Base-by-base conservation (phyloP, 1,140 invertebrate species). In the Pseudomyrmex gracilis region DNA sequence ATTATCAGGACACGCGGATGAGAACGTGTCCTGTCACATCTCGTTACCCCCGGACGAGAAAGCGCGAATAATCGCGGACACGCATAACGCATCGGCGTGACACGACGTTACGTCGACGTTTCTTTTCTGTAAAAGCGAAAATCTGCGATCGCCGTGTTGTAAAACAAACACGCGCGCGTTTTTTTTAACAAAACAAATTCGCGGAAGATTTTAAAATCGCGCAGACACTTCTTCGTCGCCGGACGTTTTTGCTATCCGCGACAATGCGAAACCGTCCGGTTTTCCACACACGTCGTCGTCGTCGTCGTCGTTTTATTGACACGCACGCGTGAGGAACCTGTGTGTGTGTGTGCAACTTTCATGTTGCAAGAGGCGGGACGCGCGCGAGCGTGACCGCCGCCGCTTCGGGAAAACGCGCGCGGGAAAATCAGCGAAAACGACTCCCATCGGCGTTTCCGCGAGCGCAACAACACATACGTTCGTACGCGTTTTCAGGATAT, bases 281-380 rank as follows among this genome's bases (percentile, higher is more conserved):
- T 34, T 34, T 34, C 5, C 34, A 34, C 34, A 34, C 34, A 34
- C 24, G 1, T 0, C 34, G 34, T n/a, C n/a, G n/a, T n/a, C n/a
- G n/a, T n/a, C n/a, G n/a, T n/a, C n/a, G 5, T 34, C 34, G 34
- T 68, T 68, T 68, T 53, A 53, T 68, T 68, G 49, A 53, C 17
- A 51, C 20, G 49, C 5, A 17, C 10, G 24, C 20, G 15, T n/a
- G 22, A 51, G 17, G 24, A 68, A 34, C 34, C 34, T n/a, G 34
- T 17, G 17, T n/a, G n/a, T n/a, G 8, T 34, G 4, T 68, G 24
- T 68, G 22, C 47, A 53, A 53, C 49, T 68, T 68, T 68, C 20
- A 24, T 68, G 49, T 68, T 68, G 24, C 17, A 15, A 51, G 4
- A 34, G 34, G 34, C 34, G 34, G 34, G 34, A 5, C 34, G 4